phyloP scores from a whole-genome alignment of 2,888 invertebrate species.

The Maniola hyperantus region DNA sequence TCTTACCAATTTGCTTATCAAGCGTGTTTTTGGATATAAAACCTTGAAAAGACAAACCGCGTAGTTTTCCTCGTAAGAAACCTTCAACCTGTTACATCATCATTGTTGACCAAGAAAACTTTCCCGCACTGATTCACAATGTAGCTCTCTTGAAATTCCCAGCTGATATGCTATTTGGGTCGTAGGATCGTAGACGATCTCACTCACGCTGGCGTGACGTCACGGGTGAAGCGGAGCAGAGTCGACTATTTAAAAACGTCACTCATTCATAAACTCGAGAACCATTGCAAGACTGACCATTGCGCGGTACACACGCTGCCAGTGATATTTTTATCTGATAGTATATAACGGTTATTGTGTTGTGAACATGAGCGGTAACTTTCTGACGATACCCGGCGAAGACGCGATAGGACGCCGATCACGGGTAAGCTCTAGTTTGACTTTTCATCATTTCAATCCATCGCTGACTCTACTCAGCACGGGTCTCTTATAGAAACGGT shows the following conservation, averaged over 20 bases:
- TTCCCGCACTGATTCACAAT: conserved; percentile 36
- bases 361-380: conserved; percentile 77
- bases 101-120: conserved; percentile 19
- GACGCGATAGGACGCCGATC: conserved; percentile 68
- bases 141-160: conserved; percentile 47
- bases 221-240: conserved; percentile 46
- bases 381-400: conserved; percentile 74
- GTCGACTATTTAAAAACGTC: conserved; percentile 73
- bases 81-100: conserved; percentile 8
- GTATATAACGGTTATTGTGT: conserved; percentile 49
- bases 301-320: conserved; percentile 68
- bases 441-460: background rate
- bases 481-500: no score
- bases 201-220: conserved; percentile 51
- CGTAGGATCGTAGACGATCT: conserved; percentile 66
- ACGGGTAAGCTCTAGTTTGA: conserved; percentile 59
- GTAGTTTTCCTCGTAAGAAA: background rate
- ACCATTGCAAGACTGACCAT: conserved; percentile 61
- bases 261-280: conserved; percentile 74
- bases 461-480: no score
- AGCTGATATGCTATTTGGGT: conserved; percentile 49
- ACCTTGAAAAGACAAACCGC: no score
- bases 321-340: conserved; percentile 51
- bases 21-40: no score
- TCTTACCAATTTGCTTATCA: no score